Evolutionary conservation across 2,888 invertebrate genomes (phyloP).

Genomic region (Drosophila hawaiiensis): DNA sequence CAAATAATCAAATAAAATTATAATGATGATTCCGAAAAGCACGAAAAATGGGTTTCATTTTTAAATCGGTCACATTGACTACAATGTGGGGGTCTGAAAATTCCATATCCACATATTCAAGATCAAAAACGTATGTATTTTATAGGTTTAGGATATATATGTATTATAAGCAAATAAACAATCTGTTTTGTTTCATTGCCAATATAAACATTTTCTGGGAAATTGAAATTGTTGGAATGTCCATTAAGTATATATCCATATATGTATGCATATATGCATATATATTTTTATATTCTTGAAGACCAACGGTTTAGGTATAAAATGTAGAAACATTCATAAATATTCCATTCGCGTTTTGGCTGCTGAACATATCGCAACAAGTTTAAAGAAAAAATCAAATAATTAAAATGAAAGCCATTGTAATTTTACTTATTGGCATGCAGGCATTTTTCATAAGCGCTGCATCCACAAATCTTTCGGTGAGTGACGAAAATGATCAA

Average conservation of each 20-base stretch:
- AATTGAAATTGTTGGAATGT: slow-evolving; percentile 8
- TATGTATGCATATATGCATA: background rate
- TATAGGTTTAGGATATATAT: background rate
- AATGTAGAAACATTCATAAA: background rate
- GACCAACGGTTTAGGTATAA: slow-evolving; percentile 12
- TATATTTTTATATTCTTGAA: background rate
- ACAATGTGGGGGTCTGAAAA: background rate
- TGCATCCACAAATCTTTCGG: slow-evolving; percentile 9
- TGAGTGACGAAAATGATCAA: slow-evolving; percentile 13
- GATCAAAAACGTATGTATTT: background rate
- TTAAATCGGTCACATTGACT: background rate
- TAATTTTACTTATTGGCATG: slow-evolving; percentile 21
- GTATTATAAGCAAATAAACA: background rate
- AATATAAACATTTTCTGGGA: slow-evolving; percentile 12
- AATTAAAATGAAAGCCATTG: slow-evolving; percentile 24
- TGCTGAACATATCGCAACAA: slow-evolving; percentile 1
- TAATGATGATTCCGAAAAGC: slow-evolving; percentile 64
- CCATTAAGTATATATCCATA: slow-evolving; percentile 4
- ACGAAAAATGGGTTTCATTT: slow-evolving; percentile 6
- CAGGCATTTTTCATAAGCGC: slow-evolving; percentile 7
- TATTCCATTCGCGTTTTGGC: slow-evolving; percentile 23
- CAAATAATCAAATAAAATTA: slow-evolving; percentile 72
- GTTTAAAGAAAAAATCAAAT: background rate
- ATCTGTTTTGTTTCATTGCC: background rate
- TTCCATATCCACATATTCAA: background rate